Base-by-base conservation (phyloP, 1,140 invertebrate genomes). In the Eupeodes corollae region DNA sequence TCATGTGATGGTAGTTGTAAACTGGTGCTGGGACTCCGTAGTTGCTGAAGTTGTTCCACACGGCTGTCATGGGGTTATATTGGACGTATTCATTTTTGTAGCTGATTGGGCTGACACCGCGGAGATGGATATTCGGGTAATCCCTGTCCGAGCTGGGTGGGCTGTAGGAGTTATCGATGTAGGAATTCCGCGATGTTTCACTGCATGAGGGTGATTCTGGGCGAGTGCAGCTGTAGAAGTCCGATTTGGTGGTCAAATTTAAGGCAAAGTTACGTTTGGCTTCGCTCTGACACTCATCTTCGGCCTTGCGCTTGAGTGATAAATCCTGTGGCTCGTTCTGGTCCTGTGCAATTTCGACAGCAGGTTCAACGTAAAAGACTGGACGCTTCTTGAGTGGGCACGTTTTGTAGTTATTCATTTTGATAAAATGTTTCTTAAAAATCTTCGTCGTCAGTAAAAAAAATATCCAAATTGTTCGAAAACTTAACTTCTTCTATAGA, bases 361-460 rank as follows among this genome's bases (percentile, higher is more conserved):
- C 57, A 76, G 72, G 12, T 81, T 35, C 52, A 33, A 59, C 57
- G 16, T 84, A 71, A 13, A 75, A 72, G 51, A 90, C 80, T 47
- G 88, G 88, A 64, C 88, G 78, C 72, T 91, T 92, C 70, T 91
- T 92, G 26, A 91, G 75, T 63, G 88, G 88, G 63, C 88, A 90
- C 69, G 86, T 82, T 59, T 83, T 87, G 73, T 89, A 90, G 67
- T 86, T 88, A 64, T 84, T 82, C 60, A 32, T 40, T 14, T 47
- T 35, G 16, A 45, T 42, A 21, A 12, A 42, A 42, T 19, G 2
- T 42, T 13, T 42, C 11, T 18, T 18, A 35, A 10, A 35, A 35
- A 10, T 6, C 12, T 35, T 35, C 34, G 21, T 26, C n/a, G n/a
- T n/a, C n/a, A 26, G 8, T 26, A 26, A 26, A 26, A 26, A 26